Evolutionary conservation across 2,113 vertebrate genomes (phyloP), one percentile per base, ranked within the genome.

Genomic region (Mesembrinibis cayennensis): DNA sequence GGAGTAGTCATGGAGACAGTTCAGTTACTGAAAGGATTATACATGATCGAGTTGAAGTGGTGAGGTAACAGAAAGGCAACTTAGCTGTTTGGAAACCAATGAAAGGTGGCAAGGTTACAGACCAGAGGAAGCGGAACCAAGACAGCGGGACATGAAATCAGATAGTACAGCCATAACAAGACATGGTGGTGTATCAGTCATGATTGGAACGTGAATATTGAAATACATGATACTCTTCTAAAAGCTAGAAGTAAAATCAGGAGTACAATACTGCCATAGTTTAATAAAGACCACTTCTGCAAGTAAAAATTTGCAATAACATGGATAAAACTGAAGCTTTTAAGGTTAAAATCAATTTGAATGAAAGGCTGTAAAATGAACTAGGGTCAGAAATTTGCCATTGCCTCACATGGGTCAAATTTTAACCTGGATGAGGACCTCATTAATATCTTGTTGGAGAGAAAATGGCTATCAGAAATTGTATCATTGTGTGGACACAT

Each of bases 381-480:
- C 74, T 26, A 49, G 34, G 16, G 27, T 82, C 62, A 67, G 61
- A 91, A 94, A 47, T 84, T 78, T 92, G 61, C 17, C 47, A 59
- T 40, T 87, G 40, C 36, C 36, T 95, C 56, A 63, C 21, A 52
- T 50, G 36, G 40, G 44, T 87, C 52, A 80, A 84, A 95, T 87
- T 4, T 85, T 65, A 93, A 89, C 34, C 16, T 76, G 66, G 40
- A 89, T 62, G 32, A 87, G 36, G 44, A 90, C 22, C 15, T 79
- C 66, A 78, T 81, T 89, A 76, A 76, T 71, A 90, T 56, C 72
- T 85, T 85, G 15, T 53, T 91, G 76, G 42, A 91, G n/a, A 66
- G 61, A 95, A 94, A 96, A 91, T 34, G 38, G 8, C n/a, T 71
- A 89, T 93, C 77, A 96, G 85, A 95, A 95, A 78, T 11, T 12